Base-by-base conservation (phyloP, 2,113 vertebrate genomes). In the Varanus komodoensis region DNA sequence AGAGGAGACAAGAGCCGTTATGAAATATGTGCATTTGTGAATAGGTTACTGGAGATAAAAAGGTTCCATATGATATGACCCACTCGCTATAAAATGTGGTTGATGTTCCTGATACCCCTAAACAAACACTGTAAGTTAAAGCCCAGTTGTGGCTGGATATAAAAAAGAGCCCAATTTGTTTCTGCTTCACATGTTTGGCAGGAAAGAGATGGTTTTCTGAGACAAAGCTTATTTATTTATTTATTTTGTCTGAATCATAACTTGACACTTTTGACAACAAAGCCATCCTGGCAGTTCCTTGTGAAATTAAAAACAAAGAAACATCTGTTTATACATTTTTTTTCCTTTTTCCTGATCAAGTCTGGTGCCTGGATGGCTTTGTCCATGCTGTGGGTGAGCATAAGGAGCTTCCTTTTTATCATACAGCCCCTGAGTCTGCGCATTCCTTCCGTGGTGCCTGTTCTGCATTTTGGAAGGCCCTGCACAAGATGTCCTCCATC, bases 21-120 rank as follows among this genome's bases (percentile, higher is more conserved):
- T 96, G 92, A 97, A 94, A 96, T 91, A 81, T 48, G 38, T 91
- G 93, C 89, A 23, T 93, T 96, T 94, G 92, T 91, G 74, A 90
- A 29, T 95, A 95, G 93, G 92, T 93, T 93, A 94, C 90, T 92
- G 73, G 84, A 96, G 92, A 95, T 94, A 91, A 92, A 78, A 91
- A 92, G 73, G 48, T 93, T 93, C 89, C 89, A 96, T 86, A 93
- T 95, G 95, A 92, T 34, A 93, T 89, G 89, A 90, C 94, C 95
- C 84, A 87, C 94, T 89, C 77, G 92, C 93, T 93, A 93, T 93
- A 86, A 73, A 21, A 52, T 96, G 96, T 57, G 91, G 96, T 96
- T 95, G 91, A 92, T 94, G 77, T 91, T 92, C 92, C 91, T 86
- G 69, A 92, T 48, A 91, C 93, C 93, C 94, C 93, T 93, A 94